These are phyloP conservation scores for Muntiacus muntjak DNA, from an alignment of 2,113 vertebrate species.

Conservation along the genomic window DNA sequence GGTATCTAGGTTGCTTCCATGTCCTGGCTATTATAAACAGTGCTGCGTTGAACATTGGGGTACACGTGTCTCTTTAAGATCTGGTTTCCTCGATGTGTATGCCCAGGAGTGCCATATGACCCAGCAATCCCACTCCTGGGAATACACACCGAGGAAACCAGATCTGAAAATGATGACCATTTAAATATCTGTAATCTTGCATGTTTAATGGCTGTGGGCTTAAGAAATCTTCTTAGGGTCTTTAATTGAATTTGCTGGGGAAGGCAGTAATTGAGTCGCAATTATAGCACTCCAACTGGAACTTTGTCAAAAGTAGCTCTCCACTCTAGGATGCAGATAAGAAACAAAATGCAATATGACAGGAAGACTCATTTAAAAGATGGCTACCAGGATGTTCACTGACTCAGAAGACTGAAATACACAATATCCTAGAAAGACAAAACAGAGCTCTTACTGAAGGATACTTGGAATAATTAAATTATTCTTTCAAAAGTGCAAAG, in stretches of 20 bases:
- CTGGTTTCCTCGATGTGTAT: too few relatives aligned
- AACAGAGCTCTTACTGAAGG: neutral
- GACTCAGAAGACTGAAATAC: neutral
- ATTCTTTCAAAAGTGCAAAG: constrained; percentile 26
- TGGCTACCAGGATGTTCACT: neutral
- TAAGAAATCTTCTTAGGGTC: neutral
- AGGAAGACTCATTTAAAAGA: neutral
- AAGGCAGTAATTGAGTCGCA: neutral
- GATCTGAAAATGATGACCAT: neutral
- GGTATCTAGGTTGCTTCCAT: too few relatives aligned
- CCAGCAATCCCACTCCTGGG: too few relatives aligned
- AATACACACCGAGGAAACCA: too few relatives aligned
- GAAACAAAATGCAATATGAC: neutral
- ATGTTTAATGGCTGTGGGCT: neutral
- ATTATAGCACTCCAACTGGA: neutral
- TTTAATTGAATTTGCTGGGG: neutral
- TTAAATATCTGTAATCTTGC: neutral
- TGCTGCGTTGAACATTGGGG: too few relatives aligned
- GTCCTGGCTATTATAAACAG: too few relatives aligned
- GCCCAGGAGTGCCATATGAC: too few relatives aligned
- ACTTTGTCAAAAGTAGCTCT: neutral
- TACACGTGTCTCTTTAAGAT: too few relatives aligned
- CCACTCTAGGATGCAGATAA: neutral
- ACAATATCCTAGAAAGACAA: neutral
- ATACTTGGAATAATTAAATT: neutral